Conservation (phyloP, 2,113 vertebrate genomes). For the Oceanodroma tethys region DNA sequence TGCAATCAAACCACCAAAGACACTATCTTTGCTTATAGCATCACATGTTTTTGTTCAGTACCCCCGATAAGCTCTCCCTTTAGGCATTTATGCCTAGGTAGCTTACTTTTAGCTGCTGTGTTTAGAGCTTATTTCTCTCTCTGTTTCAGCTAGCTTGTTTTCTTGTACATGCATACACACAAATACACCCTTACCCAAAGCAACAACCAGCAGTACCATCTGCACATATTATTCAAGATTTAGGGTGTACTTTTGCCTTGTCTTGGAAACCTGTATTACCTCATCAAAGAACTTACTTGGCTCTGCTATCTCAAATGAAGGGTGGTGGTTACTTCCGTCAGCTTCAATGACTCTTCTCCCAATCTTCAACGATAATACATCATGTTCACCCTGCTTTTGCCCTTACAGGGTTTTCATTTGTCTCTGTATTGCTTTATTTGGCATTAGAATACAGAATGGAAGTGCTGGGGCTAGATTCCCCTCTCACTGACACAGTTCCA, state of each 20-base stretch:
- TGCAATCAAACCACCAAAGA: slow-evolving; percentile 1
- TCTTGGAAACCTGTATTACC: slow-evolving; percentile 1
- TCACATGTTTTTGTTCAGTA: not conserved
- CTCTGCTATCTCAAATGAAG: slow-evolving; percentile 13
- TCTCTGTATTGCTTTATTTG: slow-evolving; percentile 12
- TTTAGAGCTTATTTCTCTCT: not conserved
- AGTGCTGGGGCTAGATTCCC: not conserved
- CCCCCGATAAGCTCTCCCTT: not conserved
- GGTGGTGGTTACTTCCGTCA: slow-evolving; percentile 11
- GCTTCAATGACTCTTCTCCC: not conserved
- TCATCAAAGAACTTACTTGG: slow-evolving; percentile 36
- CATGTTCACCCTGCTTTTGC: not conserved
- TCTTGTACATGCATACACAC: not conserved
- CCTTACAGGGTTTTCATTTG: slow-evolving; percentile 17
- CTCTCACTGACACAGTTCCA: not conserved
- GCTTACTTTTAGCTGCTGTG: not conserved
- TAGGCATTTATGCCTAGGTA: not conserved
- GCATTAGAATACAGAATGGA: not conserved
- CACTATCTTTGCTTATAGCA: not conserved
- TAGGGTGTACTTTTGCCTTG: not conserved
- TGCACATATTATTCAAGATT: not conserved
- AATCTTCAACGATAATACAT: not conserved
- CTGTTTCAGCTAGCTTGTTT: not conserved
- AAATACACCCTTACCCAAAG: slow-evolving; percentile 8
- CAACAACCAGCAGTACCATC: not conserved